Conservation (phyloP, 2,888 invertebrate species). For the Candidula unifasciata region DNA sequence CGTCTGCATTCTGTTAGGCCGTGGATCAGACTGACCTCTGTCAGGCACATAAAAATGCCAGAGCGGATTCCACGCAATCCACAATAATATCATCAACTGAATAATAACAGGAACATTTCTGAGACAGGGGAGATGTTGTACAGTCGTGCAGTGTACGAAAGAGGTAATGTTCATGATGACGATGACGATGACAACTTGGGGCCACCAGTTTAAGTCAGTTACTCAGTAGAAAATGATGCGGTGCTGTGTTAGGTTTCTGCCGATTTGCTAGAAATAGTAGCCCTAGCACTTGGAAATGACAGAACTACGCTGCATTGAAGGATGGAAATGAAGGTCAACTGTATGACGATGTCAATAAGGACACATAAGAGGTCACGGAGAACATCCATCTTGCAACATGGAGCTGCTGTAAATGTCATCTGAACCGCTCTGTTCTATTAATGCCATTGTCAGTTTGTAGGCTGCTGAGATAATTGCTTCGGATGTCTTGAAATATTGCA, state of each 20-base stretch:
- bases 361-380: neutral
- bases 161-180: too few species aligned
- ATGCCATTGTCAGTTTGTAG: too few species aligned
- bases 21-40: conserved; percentile 10
- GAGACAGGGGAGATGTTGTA: too few species aligned
- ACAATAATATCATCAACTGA: neutral
- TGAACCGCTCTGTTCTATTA: too few species aligned
- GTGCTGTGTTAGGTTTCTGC: too few species aligned
- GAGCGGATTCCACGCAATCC: conserved; percentile 1
- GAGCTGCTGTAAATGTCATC: neutral
- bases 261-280: neutral
- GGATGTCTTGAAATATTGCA: too few species aligned
- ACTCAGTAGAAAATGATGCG: too few species aligned
- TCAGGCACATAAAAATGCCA: neutral
- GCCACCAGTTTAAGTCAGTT: too few species aligned
- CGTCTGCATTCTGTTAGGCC: conserved; percentile 22
- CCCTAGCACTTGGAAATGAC: neutral
- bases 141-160: too few species aligned
- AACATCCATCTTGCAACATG: neutral
- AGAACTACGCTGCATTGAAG: neutral
- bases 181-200: too few species aligned
- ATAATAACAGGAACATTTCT: too few species aligned
- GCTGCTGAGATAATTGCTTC: too few species aligned
- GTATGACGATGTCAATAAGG: neutral
- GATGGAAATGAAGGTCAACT: conserved; percentile 4